Evolutionary conservation across 2,888 invertebrate species (phyloP).

Genomic region (Tyria jacobaeae): DNA sequence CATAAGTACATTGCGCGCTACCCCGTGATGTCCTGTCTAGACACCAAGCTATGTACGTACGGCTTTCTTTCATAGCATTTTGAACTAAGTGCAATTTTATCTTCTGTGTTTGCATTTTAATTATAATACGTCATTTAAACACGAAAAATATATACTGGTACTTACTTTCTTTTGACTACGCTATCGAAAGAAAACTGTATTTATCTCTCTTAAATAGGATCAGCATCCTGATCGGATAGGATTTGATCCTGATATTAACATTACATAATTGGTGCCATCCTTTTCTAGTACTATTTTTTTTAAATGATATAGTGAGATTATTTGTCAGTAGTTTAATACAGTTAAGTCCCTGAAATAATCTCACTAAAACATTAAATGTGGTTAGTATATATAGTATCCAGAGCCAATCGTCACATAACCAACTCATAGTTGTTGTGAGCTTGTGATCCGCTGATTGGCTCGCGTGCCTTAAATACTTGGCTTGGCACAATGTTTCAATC

Average conservation of each 20-base stretch:
- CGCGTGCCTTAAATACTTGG: background rate
- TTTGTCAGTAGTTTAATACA: no score
- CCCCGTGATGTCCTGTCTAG: conserved; percentile 9
- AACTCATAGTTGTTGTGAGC: background rate
- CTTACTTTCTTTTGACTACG: background rate
- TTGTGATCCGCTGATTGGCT: background rate
- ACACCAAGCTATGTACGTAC: conserved; percentile 2
- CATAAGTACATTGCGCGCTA: conserved; percentile 16
- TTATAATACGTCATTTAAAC: no score
- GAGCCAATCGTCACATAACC: background rate
- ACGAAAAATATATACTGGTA: no score
- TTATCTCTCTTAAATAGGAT: no score
- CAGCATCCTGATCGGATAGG: background rate
- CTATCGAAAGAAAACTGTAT: background rate
- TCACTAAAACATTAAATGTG: background rate
- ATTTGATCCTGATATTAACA: background rate
- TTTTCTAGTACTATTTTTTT: no score
- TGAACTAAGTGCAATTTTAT: conserved; percentile 5
- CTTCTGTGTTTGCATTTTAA: background rate
- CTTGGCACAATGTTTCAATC: conserved; percentile 7
- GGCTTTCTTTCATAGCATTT: conserved; percentile 6
- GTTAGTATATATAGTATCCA: background rate
- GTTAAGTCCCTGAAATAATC: no score
- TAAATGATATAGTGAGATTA: no score
- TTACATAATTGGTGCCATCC: no score